Evolutionary conservation across 2,888 invertebrate species (phyloP).

Genomic region (Diadegma fenestrale): DNA sequence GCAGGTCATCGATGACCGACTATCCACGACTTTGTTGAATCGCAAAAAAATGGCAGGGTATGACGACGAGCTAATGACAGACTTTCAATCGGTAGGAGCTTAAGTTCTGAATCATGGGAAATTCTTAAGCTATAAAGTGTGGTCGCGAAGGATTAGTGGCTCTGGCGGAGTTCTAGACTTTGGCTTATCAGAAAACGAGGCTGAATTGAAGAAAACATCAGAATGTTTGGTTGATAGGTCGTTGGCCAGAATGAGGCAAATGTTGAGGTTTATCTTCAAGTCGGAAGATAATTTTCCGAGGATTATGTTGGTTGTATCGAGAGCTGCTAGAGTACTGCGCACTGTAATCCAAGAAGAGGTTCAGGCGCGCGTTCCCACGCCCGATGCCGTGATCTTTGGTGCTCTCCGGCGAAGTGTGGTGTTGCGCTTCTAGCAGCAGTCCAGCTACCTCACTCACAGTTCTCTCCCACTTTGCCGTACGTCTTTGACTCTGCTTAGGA

Average conservation of each 20-base stretch:
- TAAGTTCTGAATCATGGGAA: background rate
- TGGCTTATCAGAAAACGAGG: background rate
- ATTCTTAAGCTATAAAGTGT: background rate
- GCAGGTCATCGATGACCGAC: background rate
- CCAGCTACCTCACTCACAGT: constrained; percentile 52
- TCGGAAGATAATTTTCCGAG: constrained; percentile 40
- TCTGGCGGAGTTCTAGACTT: background rate
- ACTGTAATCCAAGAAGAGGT: constrained; percentile 62
- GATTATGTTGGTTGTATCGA: constrained; percentile 18
- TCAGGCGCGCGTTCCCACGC: constrained; percentile 82
- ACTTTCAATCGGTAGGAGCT: background rate
- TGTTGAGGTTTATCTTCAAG: constrained; percentile 12
- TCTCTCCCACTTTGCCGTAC: constrained; percentile 59
- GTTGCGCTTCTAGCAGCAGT: constrained; percentile 72
- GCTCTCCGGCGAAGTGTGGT: constrained; percentile 76
- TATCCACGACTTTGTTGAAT: background rate
- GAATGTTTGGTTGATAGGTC: background rate
- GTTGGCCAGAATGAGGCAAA: background rate
- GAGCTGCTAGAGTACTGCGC: constrained; percentile 19
- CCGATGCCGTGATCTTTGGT: constrained; percentile 83
- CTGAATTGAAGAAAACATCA: background rate
- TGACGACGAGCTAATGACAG: background rate
- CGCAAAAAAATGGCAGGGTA: background rate
- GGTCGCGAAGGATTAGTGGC: too few species aligned
- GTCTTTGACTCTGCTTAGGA: constrained; percentile 77